phyloP scores from a whole-genome alignment of 2,113 vertebrate genomes.

The Fregata magnificens region DNA sequence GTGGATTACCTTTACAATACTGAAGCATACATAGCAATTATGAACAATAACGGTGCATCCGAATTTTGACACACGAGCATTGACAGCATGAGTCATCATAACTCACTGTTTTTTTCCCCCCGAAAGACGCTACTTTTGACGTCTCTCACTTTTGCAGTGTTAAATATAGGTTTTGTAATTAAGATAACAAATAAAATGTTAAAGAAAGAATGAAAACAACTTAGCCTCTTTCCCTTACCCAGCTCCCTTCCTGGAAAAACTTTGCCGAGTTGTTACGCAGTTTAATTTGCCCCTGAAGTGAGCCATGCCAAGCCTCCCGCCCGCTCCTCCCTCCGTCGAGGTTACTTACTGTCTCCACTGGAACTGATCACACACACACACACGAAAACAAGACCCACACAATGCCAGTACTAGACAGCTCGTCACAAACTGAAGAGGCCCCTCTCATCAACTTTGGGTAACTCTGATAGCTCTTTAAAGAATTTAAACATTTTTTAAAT shows the following conservation, averaged over 20 bases:
- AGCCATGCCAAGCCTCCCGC: neutral
- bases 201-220: neutral
- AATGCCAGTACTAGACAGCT: neutral
- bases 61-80: neutral
- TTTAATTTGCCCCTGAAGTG: neutral
- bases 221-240: neutral
- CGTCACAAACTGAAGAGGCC: neutral
- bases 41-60: neutral
- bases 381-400: neutral
- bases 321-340: neutral
- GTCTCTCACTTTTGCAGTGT: neutral
- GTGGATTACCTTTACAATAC: neutral
- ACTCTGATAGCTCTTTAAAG: neutral
- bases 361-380: neutral
- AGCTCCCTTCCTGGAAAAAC: neutral
- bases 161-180: neutral
- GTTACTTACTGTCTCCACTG: neutral
- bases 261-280: neutral
- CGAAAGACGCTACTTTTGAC: neutral
- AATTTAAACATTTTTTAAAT: neutral
- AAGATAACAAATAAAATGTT: neutral
- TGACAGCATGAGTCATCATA: slow-evolving; percentile 15
- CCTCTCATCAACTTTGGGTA: neutral
- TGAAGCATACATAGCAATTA: neutral
- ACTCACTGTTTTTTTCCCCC: neutral